These are phyloP conservation scores for Rugalucina vietnamica DNA, from an alignment of 2,888 invertebrate genomes.

Conservation along the genomic window DNA sequence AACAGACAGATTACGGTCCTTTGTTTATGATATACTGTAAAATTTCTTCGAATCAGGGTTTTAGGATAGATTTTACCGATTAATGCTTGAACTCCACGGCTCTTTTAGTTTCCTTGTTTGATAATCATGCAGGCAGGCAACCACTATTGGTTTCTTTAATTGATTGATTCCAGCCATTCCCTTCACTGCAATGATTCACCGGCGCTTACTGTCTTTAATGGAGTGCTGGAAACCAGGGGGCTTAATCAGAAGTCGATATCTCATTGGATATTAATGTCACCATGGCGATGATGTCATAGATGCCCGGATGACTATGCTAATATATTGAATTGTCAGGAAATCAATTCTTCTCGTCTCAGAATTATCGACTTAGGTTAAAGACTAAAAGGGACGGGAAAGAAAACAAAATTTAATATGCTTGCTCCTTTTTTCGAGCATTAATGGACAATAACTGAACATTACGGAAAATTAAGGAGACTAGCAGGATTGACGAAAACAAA, in stretches of 20 bases:
- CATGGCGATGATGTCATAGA: conserved; percentile 77
- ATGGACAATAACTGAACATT: too few species aligned
- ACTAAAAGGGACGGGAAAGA: conserved; percentile 17
- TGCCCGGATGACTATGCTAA: conserved; percentile 52
- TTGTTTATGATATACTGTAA: too few species aligned
- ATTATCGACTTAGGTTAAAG: conserved; percentile 53
- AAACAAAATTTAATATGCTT: not conserved
- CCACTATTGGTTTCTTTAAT: conserved; percentile 2
- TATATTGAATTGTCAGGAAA: conserved; percentile 19
- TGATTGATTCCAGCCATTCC: not conserved
- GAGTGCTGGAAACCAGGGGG: not conserved
- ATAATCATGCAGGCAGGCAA: too few species aligned
- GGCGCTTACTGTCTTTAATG: not conserved
- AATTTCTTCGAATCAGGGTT: too few species aligned
- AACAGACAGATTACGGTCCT: too few species aligned
- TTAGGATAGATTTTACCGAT: too few species aligned
- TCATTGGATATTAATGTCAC: conserved; percentile 70
- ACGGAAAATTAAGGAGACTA: too few species aligned
- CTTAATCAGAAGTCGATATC: conserved; percentile 8
- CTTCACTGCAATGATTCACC: not conserved
- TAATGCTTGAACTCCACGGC: too few species aligned
- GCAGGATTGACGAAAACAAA: too few species aligned
- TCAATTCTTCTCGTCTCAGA: conserved; percentile 42
- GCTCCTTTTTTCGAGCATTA: too few species aligned
- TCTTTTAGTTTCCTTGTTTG: not conserved